Base-by-base conservation (phyloP, 1,140 invertebrate species). In the Steinernema feltiae region DNA sequence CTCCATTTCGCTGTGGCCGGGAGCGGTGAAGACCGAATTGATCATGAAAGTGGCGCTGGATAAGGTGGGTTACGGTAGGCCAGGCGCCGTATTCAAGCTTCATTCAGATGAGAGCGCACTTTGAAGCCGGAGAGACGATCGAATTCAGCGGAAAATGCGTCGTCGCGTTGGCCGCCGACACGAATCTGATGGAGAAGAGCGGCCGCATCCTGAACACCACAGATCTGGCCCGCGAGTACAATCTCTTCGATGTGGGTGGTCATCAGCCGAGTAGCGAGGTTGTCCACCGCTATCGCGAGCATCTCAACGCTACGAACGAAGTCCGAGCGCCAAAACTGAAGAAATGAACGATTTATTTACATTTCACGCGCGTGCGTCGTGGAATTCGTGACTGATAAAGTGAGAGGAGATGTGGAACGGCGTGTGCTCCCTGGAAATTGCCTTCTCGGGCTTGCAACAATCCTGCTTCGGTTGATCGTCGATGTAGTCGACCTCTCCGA, bases 1-100 rank as follows among this genome's bases (percentile, higher is more conserved):
- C 21, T 85, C 81, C 71, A 77, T 89, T 21, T 87, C 87, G 72
- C 75, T 89, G 1, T 89, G 88, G 87, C 88, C 88, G 24, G 88
- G 88, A 30, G 70, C 83, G 24, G 88, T 88, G 0, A 78, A 81
- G 63, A 89, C 88, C 12, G 88, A 89, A 81, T 35, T 83, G 12
- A 30, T 81, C 71, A 32, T 73, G 0, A 72, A 79, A 24, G 69
- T 71, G 30, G 24, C 27, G 7, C 29, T 31, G 32, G 75, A 30
- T 21, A 74, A 12, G n/a, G 77, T 35, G 73, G 75, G 71, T 18
- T 41, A 7, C 7, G 12, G 2, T 63, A 7, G n/a, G 41, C 7
- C 7, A 46, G 7, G 41, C 41, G 7, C n/a, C 7, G n/a, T 46
- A n/a, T 46, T 46, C 7, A 15, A 63, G 18, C 18, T 41, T 41